Base-by-base conservation (phyloP, 1,140 invertebrate genomes). In the Brachionus rotundiformis region DNA sequence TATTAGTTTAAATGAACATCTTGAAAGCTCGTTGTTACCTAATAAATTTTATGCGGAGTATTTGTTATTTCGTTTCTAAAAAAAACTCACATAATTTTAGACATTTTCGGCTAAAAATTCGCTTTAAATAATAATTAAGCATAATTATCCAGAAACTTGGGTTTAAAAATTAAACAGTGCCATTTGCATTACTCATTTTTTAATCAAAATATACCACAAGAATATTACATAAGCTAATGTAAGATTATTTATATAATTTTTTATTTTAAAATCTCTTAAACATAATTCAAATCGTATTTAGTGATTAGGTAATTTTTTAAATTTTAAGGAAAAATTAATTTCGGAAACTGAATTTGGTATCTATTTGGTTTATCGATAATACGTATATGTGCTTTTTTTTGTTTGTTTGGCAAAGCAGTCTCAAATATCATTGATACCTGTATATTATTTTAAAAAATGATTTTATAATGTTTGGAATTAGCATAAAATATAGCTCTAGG, bases 31-130 rank as follows among this genome's bases (percentile, higher is more conserved):
- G 47, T 54, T 54, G 47, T 54, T 54, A 54, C 47, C 47, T 54
- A 54, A 54, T 54, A 54, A 54, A 54, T 7, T 54, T 19, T 54
- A 54, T 54, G 47, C 47, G 16, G 47, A 54, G 47, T 54, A 19
- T 54, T 49, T 5, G 36, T 11, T 49, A 25, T 54, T 54, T 54
- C 47, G 47, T 19, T 19, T 54, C 47, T n/a, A 49, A 54, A 54
- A 49, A 54, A 54, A 54, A 54, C 47, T 54, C 47, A 54, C 47
- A 54, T 54, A 54, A 54, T 54, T 54, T 54, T 54, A 54, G 19
- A 54, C 47, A 54, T 54, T 54, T 54, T 54, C 47, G 47, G 5
- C 16, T 25, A 19, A 19, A 54, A 54, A 54, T 54, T 54, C 47
- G 47, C 8, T 54, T 23, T 19, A 54, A 54, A 54, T 54, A 54